These are phyloP conservation scores for Scartelaos histophorus DNA, from an alignment of 2,113 vertebrate species.

Conservation along the genomic window DNA sequence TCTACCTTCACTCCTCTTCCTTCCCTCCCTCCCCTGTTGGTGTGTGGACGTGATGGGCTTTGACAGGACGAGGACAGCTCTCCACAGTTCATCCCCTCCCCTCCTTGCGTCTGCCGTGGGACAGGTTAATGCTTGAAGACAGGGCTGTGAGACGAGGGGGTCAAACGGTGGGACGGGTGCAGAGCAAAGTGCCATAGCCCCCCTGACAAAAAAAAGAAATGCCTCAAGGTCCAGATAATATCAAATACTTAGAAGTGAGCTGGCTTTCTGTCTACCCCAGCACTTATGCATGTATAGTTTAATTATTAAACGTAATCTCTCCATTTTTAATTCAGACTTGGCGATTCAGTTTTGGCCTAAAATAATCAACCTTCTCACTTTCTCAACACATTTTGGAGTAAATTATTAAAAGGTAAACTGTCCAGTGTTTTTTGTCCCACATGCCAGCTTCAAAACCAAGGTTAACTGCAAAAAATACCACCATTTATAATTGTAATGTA, in stretches of 20 bases:
- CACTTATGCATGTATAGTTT: conserved; percentile 8
- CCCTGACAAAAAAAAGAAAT: not conserved
- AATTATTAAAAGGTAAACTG: conserved; percentile 4
- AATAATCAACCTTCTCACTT: not conserved
- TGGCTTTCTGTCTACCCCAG: not conserved
- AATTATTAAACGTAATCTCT: conserved; percentile 26
- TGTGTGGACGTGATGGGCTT: conserved; percentile 36
- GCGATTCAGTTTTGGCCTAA: not conserved
- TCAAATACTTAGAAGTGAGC: not conserved
- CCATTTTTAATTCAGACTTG: conserved; percentile 11
- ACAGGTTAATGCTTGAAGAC: conserved; percentile 49
- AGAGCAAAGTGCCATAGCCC: not conserved
- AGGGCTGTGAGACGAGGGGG: conserved; percentile 37
- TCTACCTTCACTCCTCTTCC: not conserved
- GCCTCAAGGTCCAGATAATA: not conserved
- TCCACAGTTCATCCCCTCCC: conserved; percentile 16
- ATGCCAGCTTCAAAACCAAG: not conserved
- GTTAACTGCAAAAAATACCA: no score
- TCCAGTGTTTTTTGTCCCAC: not conserved
- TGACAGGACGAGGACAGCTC: conserved; percentile 36
- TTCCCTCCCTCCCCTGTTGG: not conserved
- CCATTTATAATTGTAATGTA: no score
- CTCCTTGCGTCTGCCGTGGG: conserved; percentile 20
- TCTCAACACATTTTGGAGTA: not conserved
- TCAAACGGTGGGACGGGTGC: conserved; percentile 11